Base-by-base conservation (phyloP, 2,113 vertebrate genomes). In the Pleuronectes platessa region DNA sequence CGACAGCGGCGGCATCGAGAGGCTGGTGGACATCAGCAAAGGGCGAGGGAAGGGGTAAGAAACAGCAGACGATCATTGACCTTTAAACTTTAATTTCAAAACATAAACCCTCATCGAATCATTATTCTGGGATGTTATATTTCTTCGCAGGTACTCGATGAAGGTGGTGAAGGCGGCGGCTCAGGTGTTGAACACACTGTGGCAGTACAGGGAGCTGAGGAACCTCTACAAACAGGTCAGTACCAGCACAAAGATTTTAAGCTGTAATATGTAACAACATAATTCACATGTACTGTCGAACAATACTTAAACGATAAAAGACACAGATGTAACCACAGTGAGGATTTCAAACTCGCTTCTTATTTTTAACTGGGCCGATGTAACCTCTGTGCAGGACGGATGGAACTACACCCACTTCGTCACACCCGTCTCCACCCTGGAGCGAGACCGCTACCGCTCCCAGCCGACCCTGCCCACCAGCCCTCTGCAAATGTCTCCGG, bases 371-470 rank as follows among this genome's bases (percentile, higher is more conserved):
- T 21, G n/a, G 21, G n/a, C 26, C n/a, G 31, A 40, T 68, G 3
- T 62, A 20, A 42, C 58, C 26, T 64, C 4, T 45, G 2, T 66
- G 11, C 86, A 99, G 98, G 98, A 99, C 61, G 98, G 98, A 51
- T 99, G 98, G 98, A 99, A 96, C 94, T 97, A 99, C 92, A 98
- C 95, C 87, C 97, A 99, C 91, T 99, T 99, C 71, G 94, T 99
- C 91, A 99, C 98, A 5, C 98, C 97, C 0, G 96, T 98, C 62
- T 98, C 97, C 24, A 99, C 97, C 0, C 92, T 99, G 81, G 98
- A 99, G 83, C 94, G 98, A 69, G 97, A 99, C 81, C 92, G 97
- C 76, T 99, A 98, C 95, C 97, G 97, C 14, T 99, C 98, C 0
- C 97, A 99, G 79, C 98, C 98, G 53, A 97, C 97, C 20, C 93